phyloP scores from a whole-genome alignment of 2,888 invertebrate genomes.

The Dorcus hopei region DNA sequence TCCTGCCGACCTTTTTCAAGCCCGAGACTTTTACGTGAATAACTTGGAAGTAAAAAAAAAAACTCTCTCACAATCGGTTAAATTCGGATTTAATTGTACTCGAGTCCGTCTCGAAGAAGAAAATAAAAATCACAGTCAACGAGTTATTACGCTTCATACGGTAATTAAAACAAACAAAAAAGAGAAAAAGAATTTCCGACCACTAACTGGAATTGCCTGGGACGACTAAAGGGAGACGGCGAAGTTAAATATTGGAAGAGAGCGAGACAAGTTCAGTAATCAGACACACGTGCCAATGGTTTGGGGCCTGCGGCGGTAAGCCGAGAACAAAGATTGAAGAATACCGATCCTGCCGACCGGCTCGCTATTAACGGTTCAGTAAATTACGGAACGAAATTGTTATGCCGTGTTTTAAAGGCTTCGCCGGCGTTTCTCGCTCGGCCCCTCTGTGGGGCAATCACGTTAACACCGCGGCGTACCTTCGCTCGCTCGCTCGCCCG shows the following conservation, averaged over 20 bases:
- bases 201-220: slow-evolving; percentile 12
- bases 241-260: neutral
- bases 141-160: slow-evolving; percentile 9
- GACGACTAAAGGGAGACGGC: slow-evolving; percentile 6
- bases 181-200: neutral
- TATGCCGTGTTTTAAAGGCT: slow-evolving; percentile 6
- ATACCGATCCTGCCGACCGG: slow-evolving; percentile 12
- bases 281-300: slow-evolving; percentile 15
- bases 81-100: too few relatives aligned
- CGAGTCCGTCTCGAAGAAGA: too few relatives aligned
- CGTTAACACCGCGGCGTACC: neutral
- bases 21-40: too few relatives aligned
- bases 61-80: too few relatives aligned
- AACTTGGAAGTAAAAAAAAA: too few relatives aligned
- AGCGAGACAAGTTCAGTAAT: slow-evolving; percentile 9
- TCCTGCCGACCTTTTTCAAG: too few relatives aligned
- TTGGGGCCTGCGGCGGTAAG: slow-evolving; percentile 7
- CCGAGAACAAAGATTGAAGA: slow-evolving; percentile 15
- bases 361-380: slow-evolving; percentile 13
- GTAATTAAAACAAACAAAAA: slow-evolving; percentile 14
- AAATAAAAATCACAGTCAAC: slow-evolving; percentile 2
- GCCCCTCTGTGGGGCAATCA: slow-evolving; percentile 2
- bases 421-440: slow-evolving; percentile 1
- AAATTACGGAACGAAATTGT: slow-evolving; percentile 14
- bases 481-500: too few relatives aligned